Percentiles rank a stretch among this genome's conserved stretches.
These are phyloP conservation scores for Lasiurus cinereus DNA, from an alignment of 2,113 vertebrate species.

Conservation along the genomic window DNA sequence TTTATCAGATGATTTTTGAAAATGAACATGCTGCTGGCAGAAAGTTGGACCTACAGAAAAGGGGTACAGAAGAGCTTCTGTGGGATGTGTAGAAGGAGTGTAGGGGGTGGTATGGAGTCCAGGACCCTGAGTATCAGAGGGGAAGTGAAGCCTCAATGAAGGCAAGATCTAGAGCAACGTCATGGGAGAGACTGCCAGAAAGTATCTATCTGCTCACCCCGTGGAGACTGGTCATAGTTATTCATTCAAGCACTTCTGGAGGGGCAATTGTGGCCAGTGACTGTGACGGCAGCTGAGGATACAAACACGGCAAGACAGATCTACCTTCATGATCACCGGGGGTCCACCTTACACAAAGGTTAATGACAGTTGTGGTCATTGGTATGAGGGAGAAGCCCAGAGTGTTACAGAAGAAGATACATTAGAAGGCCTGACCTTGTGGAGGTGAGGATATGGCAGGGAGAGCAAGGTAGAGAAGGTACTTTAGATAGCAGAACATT, in stretches of 20 bases:
- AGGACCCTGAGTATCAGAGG: neutral
- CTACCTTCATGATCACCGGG: too few species aligned
- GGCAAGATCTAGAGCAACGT: neutral
- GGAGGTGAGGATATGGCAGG: neutral
- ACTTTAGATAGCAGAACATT: neutral
- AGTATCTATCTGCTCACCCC: neutral
- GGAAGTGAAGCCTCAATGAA: neutral
- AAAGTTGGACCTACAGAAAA: neutral
- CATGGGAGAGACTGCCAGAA: neutral
- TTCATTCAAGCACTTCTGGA: neutral
- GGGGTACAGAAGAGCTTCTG: neutral
- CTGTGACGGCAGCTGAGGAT: neutral
- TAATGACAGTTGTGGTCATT: neutral
- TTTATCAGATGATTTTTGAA: neutral
- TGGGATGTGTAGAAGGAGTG: neutral
- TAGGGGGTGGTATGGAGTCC: neutral
- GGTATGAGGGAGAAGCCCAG: neutral
- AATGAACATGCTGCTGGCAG: neutral
- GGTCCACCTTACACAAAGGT: neutral
- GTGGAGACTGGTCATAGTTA: neutral
- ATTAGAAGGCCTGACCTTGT: neutral
- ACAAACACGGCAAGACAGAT: neutral
- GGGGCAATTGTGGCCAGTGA: neutral
- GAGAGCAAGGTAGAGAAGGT: neutral
- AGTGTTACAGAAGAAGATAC: neutral